A percentile compares a stretch with the other conserved stretches of the same genome.
Conservation (phyloP, 2,888 invertebrate genomes). For the Keiferia lycopersicella region DNA sequence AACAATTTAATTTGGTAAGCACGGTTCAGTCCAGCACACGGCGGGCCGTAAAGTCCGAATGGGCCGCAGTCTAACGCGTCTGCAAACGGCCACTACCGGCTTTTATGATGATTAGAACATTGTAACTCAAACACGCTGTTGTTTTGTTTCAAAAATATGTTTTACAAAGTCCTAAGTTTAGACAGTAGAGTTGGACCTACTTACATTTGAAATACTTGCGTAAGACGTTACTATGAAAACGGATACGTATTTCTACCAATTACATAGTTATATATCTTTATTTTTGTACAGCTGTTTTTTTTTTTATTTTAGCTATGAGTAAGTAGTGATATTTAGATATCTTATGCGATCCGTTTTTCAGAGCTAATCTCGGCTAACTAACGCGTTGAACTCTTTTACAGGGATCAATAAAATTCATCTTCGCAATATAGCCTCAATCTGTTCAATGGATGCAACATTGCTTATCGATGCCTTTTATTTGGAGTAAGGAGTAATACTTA, state of each 20-base stretch:
- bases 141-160: background rate
- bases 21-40: slow-evolving; percentile 4
- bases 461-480: too few relatives aligned
- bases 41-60: slow-evolving; percentile 53
- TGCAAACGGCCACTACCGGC: slow-evolving; percentile 38
- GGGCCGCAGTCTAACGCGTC: slow-evolving; percentile 39
- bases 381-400: slow-evolving; percentile 16
- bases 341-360: too few relatives aligned
- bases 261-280: too few relatives aligned
- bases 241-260: background rate
- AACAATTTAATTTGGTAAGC: background rate
- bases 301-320: too few relatives aligned
- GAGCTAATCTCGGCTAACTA: background rate
- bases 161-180: too few relatives aligned
- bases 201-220: too few relatives aligned
- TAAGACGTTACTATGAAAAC: too few relatives aligned
- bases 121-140: slow-evolving; percentile 4
- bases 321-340: too few relatives aligned
- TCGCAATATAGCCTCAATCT: background rate
- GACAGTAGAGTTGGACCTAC: too few relatives aligned
- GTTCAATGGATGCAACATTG: too few relatives aligned
- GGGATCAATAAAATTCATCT: slow-evolving; percentile 4
- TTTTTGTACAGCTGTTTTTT: too few relatives aligned
- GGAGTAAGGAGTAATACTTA: too few relatives aligned
- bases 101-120: slow-evolving; percentile 53